phyloP scores from a whole-genome alignment of 1,140 invertebrate species.

The Agrilus planipennis region DNA sequence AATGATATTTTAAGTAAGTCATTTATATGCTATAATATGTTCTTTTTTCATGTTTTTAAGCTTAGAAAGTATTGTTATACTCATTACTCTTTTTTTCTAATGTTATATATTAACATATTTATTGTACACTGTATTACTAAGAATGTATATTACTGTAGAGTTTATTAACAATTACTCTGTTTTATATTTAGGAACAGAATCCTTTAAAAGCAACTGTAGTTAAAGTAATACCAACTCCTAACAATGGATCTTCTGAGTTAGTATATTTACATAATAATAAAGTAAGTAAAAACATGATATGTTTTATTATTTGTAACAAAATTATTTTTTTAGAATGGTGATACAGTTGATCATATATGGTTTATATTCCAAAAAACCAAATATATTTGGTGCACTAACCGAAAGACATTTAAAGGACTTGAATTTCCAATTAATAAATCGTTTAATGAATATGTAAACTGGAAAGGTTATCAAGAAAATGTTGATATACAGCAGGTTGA shows the following conservation, averaged over 20 bases:
- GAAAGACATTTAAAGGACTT: constrained; percentile 66
- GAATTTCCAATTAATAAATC: constrained; percentile 68
- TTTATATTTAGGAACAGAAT: constrained; percentile 57
- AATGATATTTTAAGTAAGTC: no score
- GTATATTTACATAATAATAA: constrained; percentile 62
- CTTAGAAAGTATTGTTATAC: constrained; percentile 1
- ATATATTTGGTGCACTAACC: constrained; percentile 76
- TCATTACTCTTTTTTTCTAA: neutral
- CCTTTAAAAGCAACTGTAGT: constrained; percentile 67
- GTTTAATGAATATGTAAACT: constrained; percentile 65
- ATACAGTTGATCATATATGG: constrained; percentile 43
- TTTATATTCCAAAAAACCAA: constrained; percentile 96
- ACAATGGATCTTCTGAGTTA: constrained; percentile 94
- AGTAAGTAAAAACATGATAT: constrained; percentile 32
- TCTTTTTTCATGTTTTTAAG: constrained; percentile 1
- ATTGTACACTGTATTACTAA: no score
- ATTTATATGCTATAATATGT: neutral
- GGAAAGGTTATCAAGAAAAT: constrained; percentile 81
- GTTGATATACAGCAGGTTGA: constrained; percentile 59
- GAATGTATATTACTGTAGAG: no score
- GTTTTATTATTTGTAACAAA: constrained; percentile 2
- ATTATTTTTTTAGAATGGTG: neutral
- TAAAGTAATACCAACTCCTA: constrained; percentile 92
- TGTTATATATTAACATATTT: no score
- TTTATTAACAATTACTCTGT: no score